Conservation (phyloP, 2,888 invertebrate species). For the Sipha maydis region DNA sequence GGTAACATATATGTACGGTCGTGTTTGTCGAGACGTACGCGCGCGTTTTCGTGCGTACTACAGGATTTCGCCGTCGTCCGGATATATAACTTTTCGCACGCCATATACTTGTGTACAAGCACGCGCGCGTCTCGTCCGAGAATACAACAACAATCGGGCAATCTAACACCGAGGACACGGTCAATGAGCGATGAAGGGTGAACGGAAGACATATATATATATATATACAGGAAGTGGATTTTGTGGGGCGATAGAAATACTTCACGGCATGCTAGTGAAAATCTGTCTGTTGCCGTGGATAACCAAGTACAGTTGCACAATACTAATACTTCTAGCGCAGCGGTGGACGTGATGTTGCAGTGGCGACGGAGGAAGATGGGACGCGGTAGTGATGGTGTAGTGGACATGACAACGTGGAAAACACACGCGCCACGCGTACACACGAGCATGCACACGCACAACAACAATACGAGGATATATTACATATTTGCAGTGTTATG, state of each 20-base stretch:
- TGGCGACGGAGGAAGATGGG: background rate
- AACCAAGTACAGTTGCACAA: background rate
- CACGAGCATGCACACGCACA: background rate
- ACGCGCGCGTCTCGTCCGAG: background rate
- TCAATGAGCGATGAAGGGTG: background rate
- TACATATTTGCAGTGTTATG: background rate
- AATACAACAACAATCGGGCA: background rate
- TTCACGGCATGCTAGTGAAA: background rate
- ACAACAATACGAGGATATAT: background rate
- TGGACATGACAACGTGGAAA: background rate
- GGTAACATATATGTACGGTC: no score
- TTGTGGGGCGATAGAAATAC: background rate
- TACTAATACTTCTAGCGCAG: background rate
- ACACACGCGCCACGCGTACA: background rate
- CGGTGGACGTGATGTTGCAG: background rate
- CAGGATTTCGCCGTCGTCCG: background rate
- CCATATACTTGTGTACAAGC: background rate
- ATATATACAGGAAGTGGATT: background rate
- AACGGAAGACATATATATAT: background rate
- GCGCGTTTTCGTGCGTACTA: no score
- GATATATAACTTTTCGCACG: background rate
- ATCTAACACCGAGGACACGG: background rate
- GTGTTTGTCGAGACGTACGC: no score
- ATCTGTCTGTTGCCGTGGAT: background rate
- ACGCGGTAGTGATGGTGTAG: background rate